These are phyloP conservation scores for Poeciliopsis prolifica DNA, from an alignment of 2,113 vertebrate genomes.

Conservation along the genomic window DNA sequence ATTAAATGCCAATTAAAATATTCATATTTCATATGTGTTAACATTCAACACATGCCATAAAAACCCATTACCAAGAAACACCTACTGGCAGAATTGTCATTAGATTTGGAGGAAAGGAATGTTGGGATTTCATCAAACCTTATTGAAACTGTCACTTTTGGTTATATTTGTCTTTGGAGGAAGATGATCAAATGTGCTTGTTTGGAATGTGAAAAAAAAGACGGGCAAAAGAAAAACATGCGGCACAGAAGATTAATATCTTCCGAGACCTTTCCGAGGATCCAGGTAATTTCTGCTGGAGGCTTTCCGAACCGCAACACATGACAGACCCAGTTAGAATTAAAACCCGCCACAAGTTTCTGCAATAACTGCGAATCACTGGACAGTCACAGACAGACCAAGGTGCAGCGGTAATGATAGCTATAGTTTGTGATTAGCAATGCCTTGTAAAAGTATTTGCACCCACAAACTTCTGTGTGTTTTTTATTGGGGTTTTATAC, in stretches of 20 bases:
- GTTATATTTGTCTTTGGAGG: not conserved
- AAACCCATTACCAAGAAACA: not conserved
- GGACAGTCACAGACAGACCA: slow-evolving; percentile 4
- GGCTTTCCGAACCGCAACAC: slow-evolving; percentile 32
- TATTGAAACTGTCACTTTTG: not conserved
- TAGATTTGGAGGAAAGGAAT: not conserved
- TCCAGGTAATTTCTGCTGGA: slow-evolving; percentile 31
- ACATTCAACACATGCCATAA: not conserved
- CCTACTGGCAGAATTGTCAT: not conserved
- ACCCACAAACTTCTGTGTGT: no score
- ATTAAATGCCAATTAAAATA: not conserved
- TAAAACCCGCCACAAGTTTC: slow-evolving; percentile 5
- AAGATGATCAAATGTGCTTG: slow-evolving; percentile 19
- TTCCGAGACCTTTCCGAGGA: slow-evolving; percentile 18
- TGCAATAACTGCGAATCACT: slow-evolving; percentile 51
- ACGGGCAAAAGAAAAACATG: slow-evolving; percentile 8
- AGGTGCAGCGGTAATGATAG: slow-evolving; percentile 12
- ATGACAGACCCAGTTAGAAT: slow-evolving; percentile 35
- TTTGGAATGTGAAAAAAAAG: slow-evolving; percentile 22
- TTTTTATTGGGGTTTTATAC: not conserved
- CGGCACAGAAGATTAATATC: slow-evolving; percentile 21
- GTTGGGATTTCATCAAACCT: not conserved
- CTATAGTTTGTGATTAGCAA: slow-evolving; percentile 24
- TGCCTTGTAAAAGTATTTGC: not conserved
- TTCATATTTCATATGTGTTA: not conserved